Evolutionary conservation across 2,113 vertebrate species (phyloP).

Genomic region (Parotia lawesii): DNA sequence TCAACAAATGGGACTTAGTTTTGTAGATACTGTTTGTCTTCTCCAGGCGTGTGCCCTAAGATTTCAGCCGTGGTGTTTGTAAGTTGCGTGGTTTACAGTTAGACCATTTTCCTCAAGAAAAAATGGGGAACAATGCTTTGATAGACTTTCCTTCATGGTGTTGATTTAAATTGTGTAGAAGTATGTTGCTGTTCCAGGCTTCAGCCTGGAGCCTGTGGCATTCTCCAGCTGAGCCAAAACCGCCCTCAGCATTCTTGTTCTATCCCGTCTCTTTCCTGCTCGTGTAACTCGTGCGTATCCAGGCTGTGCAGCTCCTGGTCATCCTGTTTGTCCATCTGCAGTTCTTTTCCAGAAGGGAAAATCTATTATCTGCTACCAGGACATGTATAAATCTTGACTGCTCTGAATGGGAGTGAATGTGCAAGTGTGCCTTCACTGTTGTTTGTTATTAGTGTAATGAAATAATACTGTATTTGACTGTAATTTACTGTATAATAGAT

Average conservation of each 20-base stretch:
- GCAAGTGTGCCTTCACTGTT: not conserved
- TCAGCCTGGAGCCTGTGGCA: not conserved
- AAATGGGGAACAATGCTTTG: not conserved
- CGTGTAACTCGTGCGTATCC: rapidly evolving
- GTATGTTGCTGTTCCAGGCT: not conserved
- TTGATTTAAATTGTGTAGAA: not conserved
- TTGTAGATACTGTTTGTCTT: not conserved
- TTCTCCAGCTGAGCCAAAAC: not conserved
- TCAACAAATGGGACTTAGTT: not conserved
- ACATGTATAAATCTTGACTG: not conserved
- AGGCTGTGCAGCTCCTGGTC: rapidly evolving
- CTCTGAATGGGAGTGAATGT: not conserved
- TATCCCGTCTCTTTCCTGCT: not conserved
- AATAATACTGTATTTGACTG: not conserved
- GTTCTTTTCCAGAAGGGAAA: not conserved
- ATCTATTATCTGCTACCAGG: not conserved
- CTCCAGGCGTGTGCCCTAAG: not conserved
- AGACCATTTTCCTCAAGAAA: not conserved
- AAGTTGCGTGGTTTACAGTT: not conserved
- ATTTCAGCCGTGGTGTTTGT: not conserved
- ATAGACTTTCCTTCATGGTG: not conserved
- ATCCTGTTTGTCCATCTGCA: not conserved
- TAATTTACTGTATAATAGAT: not conserved
- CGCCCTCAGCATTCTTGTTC: not conserved
- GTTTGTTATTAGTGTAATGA: not conserved